phyloP scores from a whole-genome alignment of 2,113 vertebrate genomes.

The Pomatorhinus ruficollis region DNA sequence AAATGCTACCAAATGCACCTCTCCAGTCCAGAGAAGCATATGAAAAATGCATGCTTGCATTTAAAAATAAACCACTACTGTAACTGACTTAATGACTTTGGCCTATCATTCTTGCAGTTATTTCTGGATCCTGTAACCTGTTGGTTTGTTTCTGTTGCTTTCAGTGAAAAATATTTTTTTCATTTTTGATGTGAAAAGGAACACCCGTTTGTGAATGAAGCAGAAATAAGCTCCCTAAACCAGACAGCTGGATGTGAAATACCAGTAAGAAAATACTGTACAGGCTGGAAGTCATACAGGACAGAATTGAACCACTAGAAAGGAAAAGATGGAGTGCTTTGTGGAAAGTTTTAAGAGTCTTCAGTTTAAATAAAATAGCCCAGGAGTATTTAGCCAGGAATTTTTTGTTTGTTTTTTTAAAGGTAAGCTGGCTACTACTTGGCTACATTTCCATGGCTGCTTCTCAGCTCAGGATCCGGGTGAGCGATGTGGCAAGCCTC shows the following conservation, averaged over 20 bases:
- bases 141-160: not conserved
- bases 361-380: not conserved
- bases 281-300: not conserved
- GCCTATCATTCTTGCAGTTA: not conserved
- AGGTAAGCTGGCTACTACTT: not conserved
- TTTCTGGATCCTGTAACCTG: not conserved
- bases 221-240: not conserved
- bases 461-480: not conserved
- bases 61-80: not conserved
- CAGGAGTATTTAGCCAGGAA: not conserved
- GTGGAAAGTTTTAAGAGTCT: not conserved
- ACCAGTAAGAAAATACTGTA: not conserved
- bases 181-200: not conserved
- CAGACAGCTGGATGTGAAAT: not conserved
- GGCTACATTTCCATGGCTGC: not conserved
- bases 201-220: not conserved
- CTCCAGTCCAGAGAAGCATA: not conserved
- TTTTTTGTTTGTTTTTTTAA: not conserved
- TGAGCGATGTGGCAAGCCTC: not conserved
- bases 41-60: not conserved
- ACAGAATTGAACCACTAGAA: not conserved
- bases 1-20: not conserved
- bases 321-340: not conserved
- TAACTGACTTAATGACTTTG: conserved; percentile 1
- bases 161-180: not conserved